Evolutionary conservation across 2,113 vertebrate genomes (phyloP), one percentile per base, ranked within the genome.

Genomic region (Saguinus midas): DNA sequence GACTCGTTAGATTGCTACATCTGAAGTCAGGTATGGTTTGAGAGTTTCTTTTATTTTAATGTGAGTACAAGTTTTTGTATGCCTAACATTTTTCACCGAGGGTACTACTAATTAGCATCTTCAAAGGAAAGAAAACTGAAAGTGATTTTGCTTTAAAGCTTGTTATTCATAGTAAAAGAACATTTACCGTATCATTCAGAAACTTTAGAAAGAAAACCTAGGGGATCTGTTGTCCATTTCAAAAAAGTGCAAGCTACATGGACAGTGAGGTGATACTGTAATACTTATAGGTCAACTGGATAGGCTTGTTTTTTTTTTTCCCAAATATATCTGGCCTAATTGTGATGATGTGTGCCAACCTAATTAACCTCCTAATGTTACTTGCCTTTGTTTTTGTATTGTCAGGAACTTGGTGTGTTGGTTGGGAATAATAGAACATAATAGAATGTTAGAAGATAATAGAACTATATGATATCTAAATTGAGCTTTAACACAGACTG

Each of bases 381-480:
- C 70, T 84, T 85, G 50, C 20, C 57, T 86, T 70, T 90, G 40
- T 93, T 55, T 8, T 25, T 80, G 43, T 37, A 21, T 2, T 21
- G 73, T 95, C 72, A 92, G 76, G 32, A 45, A 57, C 52, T 89
- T 89, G 84, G 61, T 89, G 5, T 90, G 25, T 94, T 86, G 27
- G 4, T 94, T 75, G n/a, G 32, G 10, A 8, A 35, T 16, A 68
- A 8, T 76, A 1, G 20, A 64, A 64, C 61, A 32, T 64, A 64
- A 64, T 29, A 64, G 27, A 64, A 64, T 64, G 61, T 29, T 64
- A 64, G 61, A 64, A 64, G 10, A 29, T 52, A 23, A 2, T 52
- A 89, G 20, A 68, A 83, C 14, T 0, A 3, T 78, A 40, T 3
- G 13, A 1, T 76, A 6, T 43, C 57, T 81, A 12, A 90, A 57